These are phyloP conservation scores for Drosophila arawakana DNA, from an alignment of 1,140 invertebrate species.

Conservation along the genomic window DNA sequence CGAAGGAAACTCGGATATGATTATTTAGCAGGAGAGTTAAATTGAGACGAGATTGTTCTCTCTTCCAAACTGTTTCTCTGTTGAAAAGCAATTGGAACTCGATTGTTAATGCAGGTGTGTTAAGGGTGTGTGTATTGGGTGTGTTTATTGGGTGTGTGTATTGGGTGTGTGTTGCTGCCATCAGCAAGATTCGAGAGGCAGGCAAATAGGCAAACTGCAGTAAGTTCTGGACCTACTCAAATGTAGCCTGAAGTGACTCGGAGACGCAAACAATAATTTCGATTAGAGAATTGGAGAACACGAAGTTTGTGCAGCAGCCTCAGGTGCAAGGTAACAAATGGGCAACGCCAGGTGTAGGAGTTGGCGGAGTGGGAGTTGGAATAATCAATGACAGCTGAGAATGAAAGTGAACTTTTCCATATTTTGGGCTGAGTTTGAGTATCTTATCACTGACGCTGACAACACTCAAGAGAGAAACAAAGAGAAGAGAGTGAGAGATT, in stretches of 20 bases:
- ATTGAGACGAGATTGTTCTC: neutral
- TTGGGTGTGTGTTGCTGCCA: slow-evolving; percentile 12
- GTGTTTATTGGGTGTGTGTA: slow-evolving; percentile 1
- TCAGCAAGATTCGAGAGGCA: slow-evolving; percentile 18
- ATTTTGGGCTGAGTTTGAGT: neutral
- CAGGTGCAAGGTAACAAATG: slow-evolving; percentile 68
- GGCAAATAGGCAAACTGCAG: slow-evolving; percentile 33
- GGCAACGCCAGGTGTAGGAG: slow-evolving; percentile 11
- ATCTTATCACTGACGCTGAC: slow-evolving; percentile 18
- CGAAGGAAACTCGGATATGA: slow-evolving; percentile 2
- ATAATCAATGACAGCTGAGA: neutral
- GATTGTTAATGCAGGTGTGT: slow-evolving; percentile 7
- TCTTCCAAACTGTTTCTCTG: neutral
- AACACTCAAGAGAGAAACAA: neutral
- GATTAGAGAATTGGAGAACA: slow-evolving; percentile 55
- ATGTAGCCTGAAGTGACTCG: slow-evolving; percentile 32
- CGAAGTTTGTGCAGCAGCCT: slow-evolving; percentile 46
- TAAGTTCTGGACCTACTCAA: neutral
- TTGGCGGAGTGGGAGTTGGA: neutral
- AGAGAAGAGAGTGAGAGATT: neutral
- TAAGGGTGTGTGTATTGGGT: neutral
- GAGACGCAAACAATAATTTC: slow-evolving; percentile 70
- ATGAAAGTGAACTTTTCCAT: slow-evolving; percentile 25
- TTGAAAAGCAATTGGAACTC: slow-evolving; percentile 11
- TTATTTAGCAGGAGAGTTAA: slow-evolving; percentile 1